Conservation (phyloP, 2,113 vertebrate species). For the Pterophyllum scalare region DNA sequence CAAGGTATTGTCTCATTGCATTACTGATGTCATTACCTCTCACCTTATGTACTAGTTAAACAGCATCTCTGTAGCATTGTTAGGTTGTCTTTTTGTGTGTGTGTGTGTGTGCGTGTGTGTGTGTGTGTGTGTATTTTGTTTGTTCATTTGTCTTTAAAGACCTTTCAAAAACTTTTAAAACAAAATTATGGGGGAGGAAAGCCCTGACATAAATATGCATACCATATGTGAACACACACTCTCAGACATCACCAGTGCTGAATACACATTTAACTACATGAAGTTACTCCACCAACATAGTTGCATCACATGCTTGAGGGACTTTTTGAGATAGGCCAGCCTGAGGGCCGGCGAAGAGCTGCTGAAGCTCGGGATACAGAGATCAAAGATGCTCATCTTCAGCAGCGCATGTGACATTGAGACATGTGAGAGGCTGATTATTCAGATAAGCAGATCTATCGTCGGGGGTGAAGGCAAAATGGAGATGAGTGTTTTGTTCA, state of each 20-base stretch:
- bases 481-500: conserved; percentile 78
- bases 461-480: conserved; percentile 68
- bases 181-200: not conserved
- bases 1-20: not conserved
- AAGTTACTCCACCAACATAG: conserved; percentile 21
- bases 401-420: conserved; percentile 67
- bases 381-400: conserved; percentile 79
- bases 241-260: conserved; percentile 16
- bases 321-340: conserved; percentile 52
- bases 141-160: not conserved
- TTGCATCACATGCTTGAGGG: conserved; percentile 51
- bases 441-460: conserved; percentile 70
- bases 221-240: not conserved
- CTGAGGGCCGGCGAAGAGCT: conserved; percentile 61
- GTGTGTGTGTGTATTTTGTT: not conserved
- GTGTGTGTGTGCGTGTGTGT: too few species aligned
- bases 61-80: not conserved
- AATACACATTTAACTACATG: conserved; percentile 45
- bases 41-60: not conserved
- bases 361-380: conserved; percentile 60
- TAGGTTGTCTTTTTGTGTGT: not conserved
- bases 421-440: conserved; percentile 73
- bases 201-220: not conserved
- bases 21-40: not conserved
- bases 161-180: not conserved